phyloP scores from a whole-genome alignment of 2,797 vertebrate species.

The Poecilia velifera region DNA sequence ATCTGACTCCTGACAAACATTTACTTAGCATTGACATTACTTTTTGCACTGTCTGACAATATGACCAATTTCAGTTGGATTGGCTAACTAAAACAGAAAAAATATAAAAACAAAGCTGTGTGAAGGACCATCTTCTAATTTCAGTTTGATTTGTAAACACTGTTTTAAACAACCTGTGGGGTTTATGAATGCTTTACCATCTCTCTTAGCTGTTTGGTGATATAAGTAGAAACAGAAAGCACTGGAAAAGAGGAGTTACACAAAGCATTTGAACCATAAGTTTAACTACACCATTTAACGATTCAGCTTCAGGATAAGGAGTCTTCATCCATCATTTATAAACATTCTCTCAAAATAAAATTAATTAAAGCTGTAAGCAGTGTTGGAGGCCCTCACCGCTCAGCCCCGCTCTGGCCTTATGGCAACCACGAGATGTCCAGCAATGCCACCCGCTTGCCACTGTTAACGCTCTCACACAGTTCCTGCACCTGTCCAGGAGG shows the following conservation, averaged over 20 bases:
- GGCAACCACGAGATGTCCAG: too few species aligned
- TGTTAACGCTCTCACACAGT: too few species aligned
- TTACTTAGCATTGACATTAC: neutral
- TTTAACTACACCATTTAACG: neutral
- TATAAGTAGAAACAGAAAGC: neutral
- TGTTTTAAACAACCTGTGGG: neutral
- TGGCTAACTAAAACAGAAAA: neutral
- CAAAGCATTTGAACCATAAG: neutral
- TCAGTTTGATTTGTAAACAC: neutral
- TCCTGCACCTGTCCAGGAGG: too few species aligned
- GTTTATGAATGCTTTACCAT: neutral
- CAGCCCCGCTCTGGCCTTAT: too few species aligned
- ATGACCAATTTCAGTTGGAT: neutral
- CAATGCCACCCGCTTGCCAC: too few species aligned
- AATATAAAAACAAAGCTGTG: neutral
- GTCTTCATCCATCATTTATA: neutral
- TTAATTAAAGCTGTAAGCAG: neutral
- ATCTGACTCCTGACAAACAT: neutral
- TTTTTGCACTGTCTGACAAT: neutral
- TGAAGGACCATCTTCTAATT: neutral
- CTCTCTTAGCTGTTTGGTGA: neutral
- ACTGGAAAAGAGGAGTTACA: neutral
- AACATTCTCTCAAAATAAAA: neutral
- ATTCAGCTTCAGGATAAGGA: neutral
- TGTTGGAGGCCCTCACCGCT: too few species aligned